These are phyloP conservation scores for Chamaetylas fuelleborni DNA, from an alignment of 2,113 vertebrate species.

Conservation along the genomic window DNA sequence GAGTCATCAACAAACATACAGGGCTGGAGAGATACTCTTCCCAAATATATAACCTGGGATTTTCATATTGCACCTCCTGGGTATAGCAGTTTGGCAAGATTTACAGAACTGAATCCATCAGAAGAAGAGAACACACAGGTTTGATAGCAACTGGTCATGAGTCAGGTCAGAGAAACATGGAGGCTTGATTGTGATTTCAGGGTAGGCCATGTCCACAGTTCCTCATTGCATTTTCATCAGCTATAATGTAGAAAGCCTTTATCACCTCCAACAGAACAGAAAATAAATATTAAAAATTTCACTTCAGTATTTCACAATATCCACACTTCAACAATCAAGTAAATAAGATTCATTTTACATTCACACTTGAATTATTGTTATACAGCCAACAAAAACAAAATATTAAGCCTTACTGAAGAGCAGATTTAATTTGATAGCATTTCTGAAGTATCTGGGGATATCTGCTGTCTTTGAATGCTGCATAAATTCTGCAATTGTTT, in stretches of 20 bases:
- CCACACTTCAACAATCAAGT: slow-evolving; percentile 23
- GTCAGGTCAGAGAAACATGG: not conserved
- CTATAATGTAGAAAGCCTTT: not conserved
- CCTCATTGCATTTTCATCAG: not conserved
- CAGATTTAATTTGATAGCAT: slow-evolving; percentile 55
- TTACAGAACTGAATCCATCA: not conserved
- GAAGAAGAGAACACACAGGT: not conserved
- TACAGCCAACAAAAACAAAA: slow-evolving; percentile 48
- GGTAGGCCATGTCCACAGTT: not conserved
- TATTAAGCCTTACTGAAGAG: slow-evolving; percentile 39
- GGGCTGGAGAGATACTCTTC: not conserved
- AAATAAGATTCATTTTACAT: slow-evolving; percentile 54
- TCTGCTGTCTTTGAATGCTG: slow-evolving; percentile 32
- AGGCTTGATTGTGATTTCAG: not conserved
- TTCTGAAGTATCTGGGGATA: slow-evolving; percentile 57
- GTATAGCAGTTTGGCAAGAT: not conserved
- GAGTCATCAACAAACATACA: not conserved
- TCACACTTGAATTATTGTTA: slow-evolving; percentile 45
- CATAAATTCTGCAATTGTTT: slow-evolving; percentile 45
- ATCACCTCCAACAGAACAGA: not conserved
- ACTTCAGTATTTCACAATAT: not conserved
- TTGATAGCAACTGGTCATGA: not conserved
- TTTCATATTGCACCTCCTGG: not conserved
- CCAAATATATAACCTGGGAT: not conserved
- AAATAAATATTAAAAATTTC: not conserved